Conservation (phyloP, 2,888 invertebrate species). For the Orthosia cruda region DNA sequence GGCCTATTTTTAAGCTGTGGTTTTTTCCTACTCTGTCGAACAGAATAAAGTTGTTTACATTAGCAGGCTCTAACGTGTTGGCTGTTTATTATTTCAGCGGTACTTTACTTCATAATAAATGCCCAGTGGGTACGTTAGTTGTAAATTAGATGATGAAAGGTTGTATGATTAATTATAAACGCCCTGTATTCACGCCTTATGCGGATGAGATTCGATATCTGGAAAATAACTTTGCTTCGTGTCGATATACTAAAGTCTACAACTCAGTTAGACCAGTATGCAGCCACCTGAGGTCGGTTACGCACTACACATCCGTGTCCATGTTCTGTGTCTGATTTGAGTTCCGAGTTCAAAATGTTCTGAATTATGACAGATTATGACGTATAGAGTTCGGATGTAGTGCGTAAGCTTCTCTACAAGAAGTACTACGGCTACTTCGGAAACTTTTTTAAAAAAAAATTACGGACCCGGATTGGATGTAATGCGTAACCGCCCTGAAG, state of each 20-base stretch:
- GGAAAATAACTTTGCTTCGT: background rate
- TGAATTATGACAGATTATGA: too few relatives aligned
- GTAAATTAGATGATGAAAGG: constrained; percentile 27
- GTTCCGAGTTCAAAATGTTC: too few relatives aligned
- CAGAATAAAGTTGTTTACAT: constrained; percentile 13
- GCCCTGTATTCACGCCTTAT: background rate
- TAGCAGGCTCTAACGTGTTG: background rate
- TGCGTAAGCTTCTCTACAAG: too few relatives aligned
- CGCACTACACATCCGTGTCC: too few relatives aligned
- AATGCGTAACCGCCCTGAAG: too few relatives aligned
- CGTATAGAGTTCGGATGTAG: too few relatives aligned
- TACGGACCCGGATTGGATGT: too few relatives aligned
- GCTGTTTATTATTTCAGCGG: constrained; percentile 16
- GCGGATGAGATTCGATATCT: background rate
- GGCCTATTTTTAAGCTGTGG: constrained; percentile 5
- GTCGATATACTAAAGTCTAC: background rate
- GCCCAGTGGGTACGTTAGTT: background rate
- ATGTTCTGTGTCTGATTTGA: too few relatives aligned
- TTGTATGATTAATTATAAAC: constrained; percentile 34
- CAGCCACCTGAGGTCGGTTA: too few relatives aligned
- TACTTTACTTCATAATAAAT: constrained; percentile 5
- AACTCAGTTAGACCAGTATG: background rate
- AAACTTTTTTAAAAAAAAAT: too few relatives aligned
- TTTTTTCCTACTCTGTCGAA: background rate
- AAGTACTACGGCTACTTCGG: too few relatives aligned